phyloP scores from a whole-genome alignment of 2,888 invertebrate species.

The Psylliodes chrysocephalus region DNA sequence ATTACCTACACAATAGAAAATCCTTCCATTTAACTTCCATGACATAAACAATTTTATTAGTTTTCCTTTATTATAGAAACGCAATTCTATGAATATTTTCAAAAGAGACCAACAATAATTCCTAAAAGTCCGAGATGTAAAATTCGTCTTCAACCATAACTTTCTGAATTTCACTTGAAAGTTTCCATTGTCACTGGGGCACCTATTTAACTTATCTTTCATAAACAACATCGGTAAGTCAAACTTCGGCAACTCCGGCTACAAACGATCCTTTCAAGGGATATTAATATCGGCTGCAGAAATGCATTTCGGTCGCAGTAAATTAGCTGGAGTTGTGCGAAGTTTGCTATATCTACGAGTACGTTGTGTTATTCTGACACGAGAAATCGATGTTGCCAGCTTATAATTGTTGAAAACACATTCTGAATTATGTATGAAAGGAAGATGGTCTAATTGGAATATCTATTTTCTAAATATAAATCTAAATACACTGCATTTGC shows the following conservation, averaged over 20 bases:
- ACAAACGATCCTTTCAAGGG: slow-evolving; percentile 2
- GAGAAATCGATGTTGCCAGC: background rate
- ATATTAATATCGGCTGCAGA: background rate
- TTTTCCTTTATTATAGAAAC: too few relatives aligned
- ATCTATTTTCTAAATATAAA: too few relatives aligned
- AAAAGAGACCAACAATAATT: slow-evolving; percentile 7
- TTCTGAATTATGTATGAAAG: background rate
- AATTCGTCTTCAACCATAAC: background rate
- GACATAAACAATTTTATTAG: too few relatives aligned
- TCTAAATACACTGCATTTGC: too few relatives aligned
- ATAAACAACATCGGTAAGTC: slow-evolving; percentile 4
- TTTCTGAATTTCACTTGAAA: slow-evolving; percentile 19
- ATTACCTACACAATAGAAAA: too few relatives aligned
- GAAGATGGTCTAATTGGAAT: too few relatives aligned
- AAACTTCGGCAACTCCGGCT: slow-evolving; percentile 1
- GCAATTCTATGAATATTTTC: background rate
- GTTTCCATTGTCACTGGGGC: slow-evolving; percentile 8
- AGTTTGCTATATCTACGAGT: background rate
- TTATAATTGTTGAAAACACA: background rate
- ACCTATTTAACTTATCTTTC: slow-evolving; percentile 7
- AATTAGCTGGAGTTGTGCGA: background rate
- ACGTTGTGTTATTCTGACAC: background rate
- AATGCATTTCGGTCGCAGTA: slow-evolving; percentile 1
- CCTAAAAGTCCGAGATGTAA: background rate
- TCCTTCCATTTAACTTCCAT: too few relatives aligned